A percentile compares a stretch with the other conserved stretches of the same genome.
Evolutionary conservation across 1,140 invertebrate species (phyloP).

Genomic region (Meloidogyne exigua): DNA sequence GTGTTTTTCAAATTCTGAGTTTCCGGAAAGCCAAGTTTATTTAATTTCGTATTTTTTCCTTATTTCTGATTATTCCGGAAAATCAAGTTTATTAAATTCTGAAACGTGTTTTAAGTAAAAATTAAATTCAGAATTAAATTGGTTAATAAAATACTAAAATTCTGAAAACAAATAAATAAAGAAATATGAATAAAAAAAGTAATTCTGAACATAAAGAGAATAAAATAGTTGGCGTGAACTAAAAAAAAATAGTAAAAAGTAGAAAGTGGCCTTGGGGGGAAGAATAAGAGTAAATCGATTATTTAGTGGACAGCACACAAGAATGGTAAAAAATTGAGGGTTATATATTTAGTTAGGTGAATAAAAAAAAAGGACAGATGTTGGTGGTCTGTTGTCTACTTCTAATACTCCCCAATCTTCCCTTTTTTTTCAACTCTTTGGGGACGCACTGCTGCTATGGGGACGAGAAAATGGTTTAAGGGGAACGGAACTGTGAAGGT

Average conservation of each 20-base stretch:
- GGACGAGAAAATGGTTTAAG: not conserved
- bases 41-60: no score
- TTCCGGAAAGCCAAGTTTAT: no score
- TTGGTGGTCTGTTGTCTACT: not conserved
- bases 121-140: not conserved
- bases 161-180: not conserved
- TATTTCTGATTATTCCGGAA: no score
- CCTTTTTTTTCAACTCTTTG: not conserved
- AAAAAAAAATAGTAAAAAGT: not conserved
- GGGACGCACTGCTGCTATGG: not conserved
- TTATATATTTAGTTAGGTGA: not conserved
- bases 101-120: not conserved
- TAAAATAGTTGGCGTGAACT: not conserved
- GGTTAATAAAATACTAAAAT: no score
- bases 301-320: not conserved
- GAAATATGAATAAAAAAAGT: not conserved
- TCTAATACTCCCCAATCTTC: not conserved
- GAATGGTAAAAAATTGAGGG: not conserved
- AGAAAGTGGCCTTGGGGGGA: not conserved
- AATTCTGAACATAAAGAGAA: not conserved
- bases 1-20: not conserved
- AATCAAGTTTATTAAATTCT: no score
- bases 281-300: constrained; percentile 4
- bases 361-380: not conserved
- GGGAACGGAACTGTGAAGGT: not conserved